A percentile compares a stretch with the other conserved stretches of the same genome.
Evolutionary conservation across 2,113 vertebrate genomes (phyloP).

Genomic region (Lepus americanus): DNA sequence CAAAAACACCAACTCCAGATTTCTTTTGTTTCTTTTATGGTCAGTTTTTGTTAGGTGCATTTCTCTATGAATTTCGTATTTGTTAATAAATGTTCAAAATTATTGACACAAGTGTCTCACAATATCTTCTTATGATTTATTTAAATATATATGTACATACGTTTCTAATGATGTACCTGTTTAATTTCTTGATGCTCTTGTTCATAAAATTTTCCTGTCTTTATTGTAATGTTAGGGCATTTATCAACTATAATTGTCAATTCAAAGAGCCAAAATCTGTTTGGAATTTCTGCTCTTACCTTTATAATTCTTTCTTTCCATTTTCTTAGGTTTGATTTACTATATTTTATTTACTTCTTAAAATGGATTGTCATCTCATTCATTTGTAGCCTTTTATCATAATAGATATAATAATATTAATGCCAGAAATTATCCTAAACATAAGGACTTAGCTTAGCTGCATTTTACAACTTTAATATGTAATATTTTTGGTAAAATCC

Average conservation of each 20-base stretch:
- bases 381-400: not conserved
- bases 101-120: not conserved
- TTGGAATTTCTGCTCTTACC: not conserved
- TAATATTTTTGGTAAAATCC: not conserved
- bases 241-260: not conserved
- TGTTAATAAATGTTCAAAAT: not conserved
- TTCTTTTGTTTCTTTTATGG: not conserved
- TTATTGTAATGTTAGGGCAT: not conserved
- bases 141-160: not conserved
- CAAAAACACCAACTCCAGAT: too few species aligned
- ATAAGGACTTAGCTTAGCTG: not conserved
- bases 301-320: not conserved
- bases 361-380: not conserved
- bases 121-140: not conserved
- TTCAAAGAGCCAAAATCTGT: not conserved
- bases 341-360: not conserved
- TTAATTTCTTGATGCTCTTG: not conserved
- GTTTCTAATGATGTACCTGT: not conserved
- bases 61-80: not conserved
- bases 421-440: not conserved
- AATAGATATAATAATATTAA: not conserved
- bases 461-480: not conserved
- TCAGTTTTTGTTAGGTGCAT: not conserved
- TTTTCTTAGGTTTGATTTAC: not conserved
- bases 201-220: not conserved